Conservation (phyloP, 2,888 invertebrate genomes). For the Phragmatobia fuliginosa region DNA sequence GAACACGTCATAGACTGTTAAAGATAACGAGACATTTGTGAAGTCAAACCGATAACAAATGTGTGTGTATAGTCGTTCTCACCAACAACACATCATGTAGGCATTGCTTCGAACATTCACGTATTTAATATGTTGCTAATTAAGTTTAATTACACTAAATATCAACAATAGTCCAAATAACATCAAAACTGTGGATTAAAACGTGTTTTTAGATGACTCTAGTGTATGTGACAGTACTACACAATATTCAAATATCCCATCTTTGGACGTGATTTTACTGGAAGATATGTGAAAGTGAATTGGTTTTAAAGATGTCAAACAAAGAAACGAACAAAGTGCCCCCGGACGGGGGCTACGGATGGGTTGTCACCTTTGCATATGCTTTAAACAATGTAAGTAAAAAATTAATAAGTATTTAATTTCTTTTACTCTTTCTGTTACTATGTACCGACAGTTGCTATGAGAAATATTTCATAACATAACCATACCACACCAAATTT, state of each 20-base stretch:
- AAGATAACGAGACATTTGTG: conserved; percentile 68
- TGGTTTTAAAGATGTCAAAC: conserved; percentile 62
- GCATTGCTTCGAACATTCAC: conserved; percentile 40
- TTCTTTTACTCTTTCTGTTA: neutral
- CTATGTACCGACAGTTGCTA: neutral
- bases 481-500: neutral
- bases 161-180: conserved; percentile 43
- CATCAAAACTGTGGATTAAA: conserved; percentile 27
- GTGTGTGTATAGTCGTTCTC: conserved; percentile 37
- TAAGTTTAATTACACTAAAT: conserved; percentile 28
- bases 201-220: conserved; percentile 6
- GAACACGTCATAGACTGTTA: conserved; percentile 52
- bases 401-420: neutral
- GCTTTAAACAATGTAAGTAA: conserved; percentile 88
- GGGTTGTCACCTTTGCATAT: conserved; percentile 87
- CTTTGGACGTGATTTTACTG: conserved; percentile 12
- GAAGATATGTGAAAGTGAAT: conserved; percentile 56
- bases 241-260: neutral
- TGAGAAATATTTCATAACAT: neutral
- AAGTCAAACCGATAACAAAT: conserved; percentile 73
- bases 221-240: neutral
- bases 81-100: conserved; percentile 38
- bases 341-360: conserved; percentile 89
- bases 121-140: conserved; percentile 33
- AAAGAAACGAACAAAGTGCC: conserved; percentile 76